phyloP scores from a whole-genome alignment of 2,888 invertebrate genomes.

The Patella depressa region DNA sequence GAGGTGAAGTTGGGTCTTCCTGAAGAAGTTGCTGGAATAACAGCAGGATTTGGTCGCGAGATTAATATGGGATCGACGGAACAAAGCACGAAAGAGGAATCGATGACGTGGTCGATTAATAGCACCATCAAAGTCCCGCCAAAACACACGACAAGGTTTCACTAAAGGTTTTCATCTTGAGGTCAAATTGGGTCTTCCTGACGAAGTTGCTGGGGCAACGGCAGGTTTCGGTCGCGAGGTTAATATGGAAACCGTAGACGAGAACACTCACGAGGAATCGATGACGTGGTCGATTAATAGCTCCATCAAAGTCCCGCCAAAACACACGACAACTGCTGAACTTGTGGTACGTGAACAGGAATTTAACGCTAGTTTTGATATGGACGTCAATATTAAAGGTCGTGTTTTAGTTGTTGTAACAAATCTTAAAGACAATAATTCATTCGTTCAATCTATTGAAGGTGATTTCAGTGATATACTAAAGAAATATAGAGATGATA shows the following conservation, averaged over 20 bases:
- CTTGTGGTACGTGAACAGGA: conserved; percentile 72
- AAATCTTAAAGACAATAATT: conserved; percentile 70
- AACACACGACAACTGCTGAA: conserved; percentile 69
- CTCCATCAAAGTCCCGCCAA: conserved; percentile 69
- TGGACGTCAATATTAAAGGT: conserved; percentile 66
- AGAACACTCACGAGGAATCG: too few species aligned
- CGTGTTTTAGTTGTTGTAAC: conserved; percentile 66
- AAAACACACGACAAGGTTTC: conserved; percentile 54
- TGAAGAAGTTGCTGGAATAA: conserved; percentile 68
- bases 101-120: conserved; percentile 73
- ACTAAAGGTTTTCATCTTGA: conserved; percentile 66
- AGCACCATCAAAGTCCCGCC: conserved; percentile 70
- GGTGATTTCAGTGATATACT: conserved; percentile 63
- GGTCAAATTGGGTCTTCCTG: conserved; percentile 72
- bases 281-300: conserved; percentile 73
- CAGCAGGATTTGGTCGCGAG: conserved; percentile 71
- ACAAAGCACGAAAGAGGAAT: conserved; percentile 66
- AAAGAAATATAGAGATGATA: conserved; percentile 38
- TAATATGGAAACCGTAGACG: too few species aligned
- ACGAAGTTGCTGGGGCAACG: too few species aligned
- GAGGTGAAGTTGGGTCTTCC: conserved; percentile 72
- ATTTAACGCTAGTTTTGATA: conserved; percentile 69
- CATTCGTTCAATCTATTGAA: conserved; percentile 66
- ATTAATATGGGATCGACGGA: conserved; percentile 67
- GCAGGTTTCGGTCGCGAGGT: too few species aligned